phyloP scores from a whole-genome alignment of 1,140 invertebrate genomes.

The Pseudobourletiella spinata region DNA sequence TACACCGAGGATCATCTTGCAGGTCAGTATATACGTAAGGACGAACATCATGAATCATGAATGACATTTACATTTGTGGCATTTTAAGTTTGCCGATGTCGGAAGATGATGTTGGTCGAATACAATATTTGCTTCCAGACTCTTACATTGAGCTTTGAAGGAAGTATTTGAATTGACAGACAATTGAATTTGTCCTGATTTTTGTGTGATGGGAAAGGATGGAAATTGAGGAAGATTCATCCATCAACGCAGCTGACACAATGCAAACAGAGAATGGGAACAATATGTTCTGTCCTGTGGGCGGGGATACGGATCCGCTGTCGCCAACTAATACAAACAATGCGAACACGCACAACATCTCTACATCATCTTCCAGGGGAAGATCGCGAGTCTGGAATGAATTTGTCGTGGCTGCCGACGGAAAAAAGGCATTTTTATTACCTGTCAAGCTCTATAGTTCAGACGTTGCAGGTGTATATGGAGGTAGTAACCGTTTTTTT shows the following conservation, averaged over 20 bases:
- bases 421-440: slow-evolving; percentile 27
- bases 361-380: slow-evolving; percentile 3
- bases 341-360: background rate
- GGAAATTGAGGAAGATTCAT: background rate
- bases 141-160: background rate
- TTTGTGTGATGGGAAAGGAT: no score
- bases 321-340: background rate
- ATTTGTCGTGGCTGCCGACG: slow-evolving; percentile 24
- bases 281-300: background rate
- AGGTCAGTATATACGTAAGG: background rate
- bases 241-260: background rate
- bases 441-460: no score
- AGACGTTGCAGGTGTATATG: no score
- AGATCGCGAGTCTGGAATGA: slow-evolving; percentile 28
- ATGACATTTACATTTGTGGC: background rate
- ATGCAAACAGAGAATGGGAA: background rate
- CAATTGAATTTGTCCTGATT: background rate
- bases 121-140: background rate
- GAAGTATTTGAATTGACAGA: background rate
- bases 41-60: background rate
- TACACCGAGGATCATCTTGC: background rate
- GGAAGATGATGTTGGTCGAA: no score
- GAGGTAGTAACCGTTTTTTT: no score
- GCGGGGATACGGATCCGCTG: background rate
- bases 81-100: background rate